Percentiles rank a stretch among this genome's conserved stretches.
phyloP scores from a whole-genome alignment of 2,113 vertebrate genomes.

The Phocoena phocoena region DNA sequence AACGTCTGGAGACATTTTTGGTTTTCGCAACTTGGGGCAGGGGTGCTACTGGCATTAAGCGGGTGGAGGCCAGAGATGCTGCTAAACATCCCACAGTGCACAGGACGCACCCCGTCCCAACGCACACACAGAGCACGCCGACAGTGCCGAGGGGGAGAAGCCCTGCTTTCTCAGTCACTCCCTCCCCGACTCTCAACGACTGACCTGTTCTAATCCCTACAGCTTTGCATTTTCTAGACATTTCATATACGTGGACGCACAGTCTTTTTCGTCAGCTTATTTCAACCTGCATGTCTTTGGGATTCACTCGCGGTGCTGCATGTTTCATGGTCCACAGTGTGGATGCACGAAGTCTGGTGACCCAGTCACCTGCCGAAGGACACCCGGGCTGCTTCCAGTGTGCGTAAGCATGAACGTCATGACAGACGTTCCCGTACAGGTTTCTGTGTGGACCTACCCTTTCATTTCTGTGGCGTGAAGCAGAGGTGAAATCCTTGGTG shows the following conservation, averaged over 20 bases:
- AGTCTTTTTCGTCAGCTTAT: rapidly evolving
- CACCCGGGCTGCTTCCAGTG: rapidly evolving
- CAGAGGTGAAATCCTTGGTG: rapidly evolving
- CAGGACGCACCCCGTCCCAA: rapidly evolving
- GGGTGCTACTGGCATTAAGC: no score
- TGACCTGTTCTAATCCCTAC: neutral
- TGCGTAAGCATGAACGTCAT: rapidly evolving
- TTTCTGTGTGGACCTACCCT: neutral
- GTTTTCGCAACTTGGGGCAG: neutral
- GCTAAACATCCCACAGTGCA: rapidly evolving
- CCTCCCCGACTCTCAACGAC: no score
- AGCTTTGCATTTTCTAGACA: neutral
- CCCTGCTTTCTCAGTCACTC: no score
- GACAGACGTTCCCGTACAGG: rapidly evolving
- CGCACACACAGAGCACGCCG: neutral
- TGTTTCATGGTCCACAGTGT: rapidly evolving
- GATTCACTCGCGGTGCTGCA: rapidly evolving
- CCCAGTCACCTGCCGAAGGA: neutral
- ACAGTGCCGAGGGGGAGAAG: rapidly evolving
- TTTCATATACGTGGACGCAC: rapidly evolving
- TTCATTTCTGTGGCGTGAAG: rapidly evolving
- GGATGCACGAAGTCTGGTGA: rapidly evolving
- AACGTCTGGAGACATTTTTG: neutral
- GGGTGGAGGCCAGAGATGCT: neutral
- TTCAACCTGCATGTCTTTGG: neutral